Conservation (phyloP, 2,888 invertebrate genomes). For the Thumatha senex region DNA sequence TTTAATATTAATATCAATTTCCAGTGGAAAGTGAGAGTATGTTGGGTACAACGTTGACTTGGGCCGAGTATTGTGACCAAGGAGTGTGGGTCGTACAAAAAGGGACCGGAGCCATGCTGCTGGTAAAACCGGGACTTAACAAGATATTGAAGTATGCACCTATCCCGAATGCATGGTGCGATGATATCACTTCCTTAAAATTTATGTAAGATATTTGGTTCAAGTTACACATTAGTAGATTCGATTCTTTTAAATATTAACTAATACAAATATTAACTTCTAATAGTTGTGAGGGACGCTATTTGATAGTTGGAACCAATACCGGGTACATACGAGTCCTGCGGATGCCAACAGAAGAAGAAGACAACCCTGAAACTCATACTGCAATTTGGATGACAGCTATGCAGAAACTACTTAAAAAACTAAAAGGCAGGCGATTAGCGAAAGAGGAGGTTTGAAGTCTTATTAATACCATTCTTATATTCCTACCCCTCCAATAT, state of each 20-base stretch:
- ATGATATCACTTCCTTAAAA: slow-evolving; percentile 59
- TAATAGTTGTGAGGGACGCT: slow-evolving; percentile 61
- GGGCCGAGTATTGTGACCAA: slow-evolving; percentile 68
- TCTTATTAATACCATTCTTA: neutral
- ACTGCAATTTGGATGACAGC: slow-evolving; percentile 54
- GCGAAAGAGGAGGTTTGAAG: slow-evolving; percentile 67
- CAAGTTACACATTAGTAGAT: neutral
- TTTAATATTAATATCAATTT: slow-evolving; percentile 3
- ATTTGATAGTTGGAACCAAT: slow-evolving; percentile 67
- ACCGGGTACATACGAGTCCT: slow-evolving; percentile 70
- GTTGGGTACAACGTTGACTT: slow-evolving; percentile 66
- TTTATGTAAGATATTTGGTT: slow-evolving; percentile 69
- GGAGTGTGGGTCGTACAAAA: slow-evolving; percentile 72
- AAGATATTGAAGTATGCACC: slow-evolving; percentile 71
- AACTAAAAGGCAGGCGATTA: slow-evolving; percentile 70
- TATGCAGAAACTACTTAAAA: slow-evolving; percentile 59
- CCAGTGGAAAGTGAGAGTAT: slow-evolving; percentile 68
- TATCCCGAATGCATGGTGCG: slow-evolving; percentile 67
- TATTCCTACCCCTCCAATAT: too few relatives aligned
- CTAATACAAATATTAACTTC: neutral
- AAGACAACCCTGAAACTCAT: slow-evolving; percentile 60
- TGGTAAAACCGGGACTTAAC: slow-evolving; percentile 57
- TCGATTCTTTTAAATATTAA: too few relatives aligned
- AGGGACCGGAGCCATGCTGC: slow-evolving; percentile 65
- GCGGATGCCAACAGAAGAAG: slow-evolving; percentile 65